Base-by-base conservation (phyloP, 2,888 invertebrate species). In the Dendrolimus houi region DNA sequence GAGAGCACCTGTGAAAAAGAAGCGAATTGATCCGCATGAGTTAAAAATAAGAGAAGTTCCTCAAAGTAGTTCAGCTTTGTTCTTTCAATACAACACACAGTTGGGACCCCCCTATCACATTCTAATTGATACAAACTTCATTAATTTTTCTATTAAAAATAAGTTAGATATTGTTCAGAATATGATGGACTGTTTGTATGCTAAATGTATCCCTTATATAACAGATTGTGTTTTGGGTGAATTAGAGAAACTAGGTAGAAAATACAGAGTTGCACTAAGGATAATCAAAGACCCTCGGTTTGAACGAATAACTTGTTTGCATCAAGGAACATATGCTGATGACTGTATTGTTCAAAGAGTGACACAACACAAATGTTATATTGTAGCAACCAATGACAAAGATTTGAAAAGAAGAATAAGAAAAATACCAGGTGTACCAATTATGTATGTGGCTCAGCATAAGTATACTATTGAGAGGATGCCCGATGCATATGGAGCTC, bases 171-270 rank as follows among this genome's bases (percentile, higher is more conserved):
- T 99, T 52, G 94, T 98, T 58, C 96, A 98, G 74, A 96, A 96
- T 64, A 98, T 99, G 97, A 99, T 99, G 99, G 98, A 99, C 74
- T 99, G 99, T 81, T 91, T 99, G 8, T 99, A 98, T 85, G 99
- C 99, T 0, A 99, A 99, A 88, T 98, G 98, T 81, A 96, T 97
- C 71, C 99, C 99, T 0, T 99, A 99, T 73, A 95, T 99, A 60
- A 98, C 99, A 0, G 99, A 99, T 77, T 99, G 99, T 91, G 99
- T 99, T 0, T 92, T 99, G 74, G 99, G 95, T 12, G 99, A 99
- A 83, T 91, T 99, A 73, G 99, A 99, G 77, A 99, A 99, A 83
- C 92, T 99, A 54, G 99, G 99, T 0, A 93, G 94, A 62, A 98
- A 98, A 78, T 99, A 98, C 82, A 95, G 97, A 79, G 94, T 99